These are phyloP conservation scores for Dendrolimus punctatus DNA, from an alignment of 1,140 invertebrate genomes.

Conservation along the genomic window DNA sequence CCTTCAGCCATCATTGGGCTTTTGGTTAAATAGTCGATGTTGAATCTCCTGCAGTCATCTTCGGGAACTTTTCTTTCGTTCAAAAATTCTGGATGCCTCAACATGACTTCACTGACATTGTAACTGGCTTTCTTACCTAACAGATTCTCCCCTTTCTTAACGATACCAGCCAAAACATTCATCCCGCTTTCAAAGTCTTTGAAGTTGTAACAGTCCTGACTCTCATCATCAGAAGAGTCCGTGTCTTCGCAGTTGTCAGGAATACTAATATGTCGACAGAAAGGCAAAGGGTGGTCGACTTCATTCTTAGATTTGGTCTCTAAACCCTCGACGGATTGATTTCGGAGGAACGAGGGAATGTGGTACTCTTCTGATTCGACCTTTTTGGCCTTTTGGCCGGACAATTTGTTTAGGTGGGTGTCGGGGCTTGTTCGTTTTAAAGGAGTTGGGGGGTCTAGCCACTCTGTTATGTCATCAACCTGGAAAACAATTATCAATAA, in stretches of 20 bases:
- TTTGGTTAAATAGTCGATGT: slow-evolving; percentile 34
- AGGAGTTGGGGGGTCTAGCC: slow-evolving; percentile 54
- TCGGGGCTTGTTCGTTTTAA: slow-evolving; percentile 41
- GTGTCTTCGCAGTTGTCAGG: slow-evolving; percentile 26
- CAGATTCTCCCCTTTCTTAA: slow-evolving; percentile 43
- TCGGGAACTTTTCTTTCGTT: slow-evolving; percentile 26
- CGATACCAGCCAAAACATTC: slow-evolving; percentile 29
- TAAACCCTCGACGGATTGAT: slow-evolving; percentile 64
- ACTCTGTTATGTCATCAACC: slow-evolving; percentile 63
- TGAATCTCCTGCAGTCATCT: slow-evolving; percentile 29
- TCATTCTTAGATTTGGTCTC: slow-evolving; percentile 40
- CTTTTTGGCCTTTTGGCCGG: slow-evolving; percentile 27
- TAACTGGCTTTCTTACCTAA: slow-evolving; percentile 42
- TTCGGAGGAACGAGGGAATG: slow-evolving; percentile 52
- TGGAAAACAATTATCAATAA: slow-evolving; percentile 9
- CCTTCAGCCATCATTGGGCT: slow-evolving; percentile 30
- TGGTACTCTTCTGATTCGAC: slow-evolving; percentile 6
- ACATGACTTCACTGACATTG: slow-evolving; percentile 33
- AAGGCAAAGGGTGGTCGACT: slow-evolving; percentile 26
- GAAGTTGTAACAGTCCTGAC: slow-evolving; percentile 16
- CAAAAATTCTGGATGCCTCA: slow-evolving; percentile 20
- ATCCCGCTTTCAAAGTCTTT: slow-evolving; percentile 24
- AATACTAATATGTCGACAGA: slow-evolving; percentile 54
- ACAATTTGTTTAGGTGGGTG: slow-evolving; percentile 31
- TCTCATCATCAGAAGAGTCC: slow-evolving; percentile 22